A percentile compares a stretch with the other conserved stretches of the same genome.
These are phyloP conservation scores for Cryptophagus acutangulus DNA, from an alignment of 2,888 invertebrate genomes.

Conservation along the genomic window DNA sequence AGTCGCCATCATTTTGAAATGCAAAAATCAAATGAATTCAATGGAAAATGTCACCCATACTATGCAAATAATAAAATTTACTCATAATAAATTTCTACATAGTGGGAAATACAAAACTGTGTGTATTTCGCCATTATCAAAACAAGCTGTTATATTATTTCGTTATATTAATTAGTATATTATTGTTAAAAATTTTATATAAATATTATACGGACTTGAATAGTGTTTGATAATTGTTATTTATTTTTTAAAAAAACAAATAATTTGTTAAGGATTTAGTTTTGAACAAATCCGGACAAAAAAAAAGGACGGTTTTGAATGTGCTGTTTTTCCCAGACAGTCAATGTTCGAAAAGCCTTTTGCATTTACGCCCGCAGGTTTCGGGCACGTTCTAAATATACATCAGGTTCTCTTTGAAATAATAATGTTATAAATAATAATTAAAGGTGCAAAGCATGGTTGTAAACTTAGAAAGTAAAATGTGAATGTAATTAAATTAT, in stretches of 20 bases:
- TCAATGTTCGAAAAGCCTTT: constrained; percentile 24
- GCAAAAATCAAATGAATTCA: constrained; percentile 5
- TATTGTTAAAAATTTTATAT: constrained; percentile 48
- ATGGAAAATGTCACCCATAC: constrained; percentile 44
- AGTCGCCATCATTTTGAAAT: constrained; percentile 26
- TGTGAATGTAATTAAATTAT: constrained; percentile 5
- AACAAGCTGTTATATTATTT: constrained; percentile 35
- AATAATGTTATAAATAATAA: constrained; percentile 9
- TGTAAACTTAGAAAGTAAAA: too few species aligned
- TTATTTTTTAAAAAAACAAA: constrained; percentile 9
- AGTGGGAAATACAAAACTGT: constrained; percentile 26
- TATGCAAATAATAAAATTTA: constrained; percentile 24
- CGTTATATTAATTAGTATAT: constrained; percentile 36
- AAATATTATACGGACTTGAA: constrained; percentile 43
- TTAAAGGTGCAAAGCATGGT: constrained; percentile 7
- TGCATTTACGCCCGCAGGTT: constrained; percentile 21
- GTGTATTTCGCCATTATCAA: constrained; percentile 33
- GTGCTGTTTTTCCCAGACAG: constrained; percentile 44
- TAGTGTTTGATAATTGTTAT: constrained; percentile 33
- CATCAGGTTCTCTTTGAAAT: constrained; percentile 7
- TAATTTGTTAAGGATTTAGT: constrained; percentile 9
- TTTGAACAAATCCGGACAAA: constrained; percentile 2
- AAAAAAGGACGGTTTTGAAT: constrained; percentile 16
- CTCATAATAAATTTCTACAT: constrained; percentile 27
- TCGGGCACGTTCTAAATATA: constrained; percentile 14